Conservation (phyloP, 2,113 vertebrate species). For the Melanerpes aurifrons region DNA sequence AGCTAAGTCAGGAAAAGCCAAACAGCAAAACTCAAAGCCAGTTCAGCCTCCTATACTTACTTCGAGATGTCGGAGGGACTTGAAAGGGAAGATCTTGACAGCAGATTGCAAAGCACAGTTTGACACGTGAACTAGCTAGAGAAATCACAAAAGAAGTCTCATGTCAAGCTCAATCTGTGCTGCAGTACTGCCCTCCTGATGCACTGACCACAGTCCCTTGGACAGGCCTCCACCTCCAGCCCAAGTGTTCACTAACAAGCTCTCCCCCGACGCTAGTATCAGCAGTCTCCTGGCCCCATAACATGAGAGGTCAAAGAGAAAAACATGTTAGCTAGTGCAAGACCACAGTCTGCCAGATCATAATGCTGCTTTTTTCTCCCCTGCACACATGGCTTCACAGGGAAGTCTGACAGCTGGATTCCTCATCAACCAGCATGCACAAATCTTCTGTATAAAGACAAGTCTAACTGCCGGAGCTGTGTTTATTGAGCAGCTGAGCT, state of each 20-base stretch:
- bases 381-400: neutral
- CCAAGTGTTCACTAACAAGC: accelerated
- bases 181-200: neutral
- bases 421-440: neutral
- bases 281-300: neutral
- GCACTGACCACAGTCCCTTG: neutral
- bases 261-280: neutral
- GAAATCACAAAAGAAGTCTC: neutral
- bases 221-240: neutral
- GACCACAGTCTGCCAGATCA: neutral
- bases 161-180: neutral
- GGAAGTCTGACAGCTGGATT: neutral
- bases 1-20: neutral
- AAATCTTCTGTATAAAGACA: neutral
- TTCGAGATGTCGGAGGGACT: constrained; percentile 91
- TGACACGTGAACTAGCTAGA: constrained; percentile 85
- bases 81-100: constrained; percentile 96
- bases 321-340: neutral
- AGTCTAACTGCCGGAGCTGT: neutral
- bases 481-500: neutral
- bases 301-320: neutral
- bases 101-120: constrained; percentile 78
- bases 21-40: neutral
- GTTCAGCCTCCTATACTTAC: constrained; percentile 68
- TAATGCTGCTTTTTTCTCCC: neutral